Percentiles rank a stretch among this genome's conserved stretches.
Conservation (phyloP, 2,113 vertebrate species). For the Diadophis punctatus region DNA sequence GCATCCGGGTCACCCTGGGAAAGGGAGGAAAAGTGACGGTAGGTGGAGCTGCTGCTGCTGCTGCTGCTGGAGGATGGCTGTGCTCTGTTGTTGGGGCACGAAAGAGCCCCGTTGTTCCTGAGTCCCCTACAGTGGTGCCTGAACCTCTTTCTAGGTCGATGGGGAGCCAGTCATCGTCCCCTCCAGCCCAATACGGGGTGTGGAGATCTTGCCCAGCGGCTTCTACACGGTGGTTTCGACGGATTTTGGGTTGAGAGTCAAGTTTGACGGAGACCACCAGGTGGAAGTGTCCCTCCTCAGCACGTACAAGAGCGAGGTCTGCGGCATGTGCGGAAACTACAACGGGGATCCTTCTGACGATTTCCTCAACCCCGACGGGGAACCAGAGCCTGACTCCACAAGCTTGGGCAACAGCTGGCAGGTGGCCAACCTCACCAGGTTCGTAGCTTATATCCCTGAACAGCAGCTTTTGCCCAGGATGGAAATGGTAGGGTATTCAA, state of each 20-base stretch:
- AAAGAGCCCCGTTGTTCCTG: neutral
- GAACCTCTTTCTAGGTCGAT: conserved; percentile 70
- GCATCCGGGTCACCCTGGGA: conserved; percentile 58
- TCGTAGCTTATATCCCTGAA: accelerated
- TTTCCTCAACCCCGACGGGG: conserved; percentile 64
- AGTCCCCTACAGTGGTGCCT: neutral
- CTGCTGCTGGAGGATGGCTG: too few relatives aligned
- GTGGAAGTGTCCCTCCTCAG: conserved; percentile 71
- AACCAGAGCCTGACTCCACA: conserved; percentile 54
- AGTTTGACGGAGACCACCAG: conserved; percentile 66
- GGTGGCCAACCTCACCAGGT: conserved; percentile 62
- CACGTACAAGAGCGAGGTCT: conserved; percentile 67
- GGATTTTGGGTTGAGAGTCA: conserved; percentile 68
- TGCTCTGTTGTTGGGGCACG: neutral
- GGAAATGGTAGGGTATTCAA: accelerated
- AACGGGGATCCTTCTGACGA: conserved; percentile 65
- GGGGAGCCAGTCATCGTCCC: conserved; percentile 50
- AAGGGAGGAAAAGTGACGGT: conserved; percentile 67
- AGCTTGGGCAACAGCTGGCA: conserved; percentile 69
- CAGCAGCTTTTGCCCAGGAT: accelerated
- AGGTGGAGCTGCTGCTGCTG: conserved; percentile 25
- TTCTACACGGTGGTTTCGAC: conserved; percentile 59
- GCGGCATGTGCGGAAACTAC: conserved; percentile 84
- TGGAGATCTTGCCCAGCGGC: conserved; percentile 60
- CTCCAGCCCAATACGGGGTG: conserved; percentile 39